Evolutionary conservation across 2,797 vertebrate species (phyloP).

Genomic region (Melanotaenia parkinsoni): DNA sequence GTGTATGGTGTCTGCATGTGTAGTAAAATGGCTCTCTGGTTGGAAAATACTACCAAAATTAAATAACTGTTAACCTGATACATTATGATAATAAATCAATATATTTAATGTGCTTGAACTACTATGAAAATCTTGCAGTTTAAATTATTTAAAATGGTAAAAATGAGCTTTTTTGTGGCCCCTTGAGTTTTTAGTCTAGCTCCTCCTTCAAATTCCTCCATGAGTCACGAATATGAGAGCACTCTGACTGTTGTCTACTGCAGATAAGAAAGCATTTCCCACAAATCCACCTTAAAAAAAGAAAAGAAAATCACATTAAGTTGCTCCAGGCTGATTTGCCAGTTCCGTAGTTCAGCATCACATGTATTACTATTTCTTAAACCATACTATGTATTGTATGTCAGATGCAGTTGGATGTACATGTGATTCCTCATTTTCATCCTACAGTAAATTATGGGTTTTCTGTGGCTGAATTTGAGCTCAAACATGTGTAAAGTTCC

Average conservation of each 20-base stretch:
- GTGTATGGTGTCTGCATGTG: too few species aligned
- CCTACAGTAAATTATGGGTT: constrained; percentile 5
- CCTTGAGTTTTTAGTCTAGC: not conserved
- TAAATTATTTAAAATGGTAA: too few species aligned
- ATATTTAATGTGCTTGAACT: too few species aligned
- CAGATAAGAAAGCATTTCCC: not conserved
- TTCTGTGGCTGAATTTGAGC: not conserved
- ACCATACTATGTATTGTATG: not conserved
- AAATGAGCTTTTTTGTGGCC: not conserved
- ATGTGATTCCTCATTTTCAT: not conserved
- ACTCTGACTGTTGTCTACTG: too few species aligned
- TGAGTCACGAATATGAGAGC: not conserved
- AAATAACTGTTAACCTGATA: too few species aligned
- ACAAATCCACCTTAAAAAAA: not conserved
- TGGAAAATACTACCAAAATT: too few species aligned
- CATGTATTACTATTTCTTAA: not conserved
- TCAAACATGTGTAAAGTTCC: not conserved
- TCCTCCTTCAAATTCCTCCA: not conserved
- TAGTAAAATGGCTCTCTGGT: too few species aligned
- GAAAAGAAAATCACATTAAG: not conserved
- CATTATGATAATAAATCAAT: too few species aligned
- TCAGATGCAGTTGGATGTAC: not conserved
- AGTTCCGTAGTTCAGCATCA: not conserved
- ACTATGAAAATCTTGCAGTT: too few species aligned
- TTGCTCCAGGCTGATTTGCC: not conserved